Evolutionary conservation across 2,888 invertebrate genomes (phyloP).

Genomic region (Rhorus exstirpatorius): DNA sequence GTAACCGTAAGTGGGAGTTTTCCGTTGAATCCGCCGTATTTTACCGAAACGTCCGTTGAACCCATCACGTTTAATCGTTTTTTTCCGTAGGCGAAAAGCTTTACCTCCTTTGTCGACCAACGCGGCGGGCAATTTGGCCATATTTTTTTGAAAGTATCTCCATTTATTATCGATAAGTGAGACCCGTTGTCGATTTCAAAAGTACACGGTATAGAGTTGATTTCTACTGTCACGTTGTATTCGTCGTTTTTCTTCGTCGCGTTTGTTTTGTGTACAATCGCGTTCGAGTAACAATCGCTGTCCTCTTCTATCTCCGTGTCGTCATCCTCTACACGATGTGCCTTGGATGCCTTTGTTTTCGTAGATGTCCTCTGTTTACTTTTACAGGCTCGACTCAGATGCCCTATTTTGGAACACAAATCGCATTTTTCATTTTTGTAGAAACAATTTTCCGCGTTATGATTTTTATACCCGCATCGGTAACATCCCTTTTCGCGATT

Average conservation of each 20-base stretch:
- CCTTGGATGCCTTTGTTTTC: not conserved
- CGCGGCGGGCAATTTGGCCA: constrained; percentile 25
- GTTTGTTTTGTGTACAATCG: constrained; percentile 15
- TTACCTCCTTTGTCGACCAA: constrained; percentile 19
- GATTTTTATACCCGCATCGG: constrained; percentile 51
- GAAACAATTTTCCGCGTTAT: constrained; percentile 39
- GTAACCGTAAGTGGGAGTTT: constrained; percentile 26
- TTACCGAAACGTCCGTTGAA: constrained; percentile 19
- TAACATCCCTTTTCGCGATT: constrained; percentile 31
- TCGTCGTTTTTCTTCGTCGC: constrained; percentile 22
- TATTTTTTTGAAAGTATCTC: constrained; percentile 28
- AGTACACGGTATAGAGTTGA: constrained; percentile 5
- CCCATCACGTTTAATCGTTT: constrained; percentile 16
- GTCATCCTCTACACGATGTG: constrained; percentile 12
- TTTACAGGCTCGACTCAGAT: constrained; percentile 26
- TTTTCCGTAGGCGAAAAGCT: constrained; percentile 34
- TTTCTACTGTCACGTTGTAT: constrained; percentile 38
- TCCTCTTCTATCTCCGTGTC: constrained; percentile 6
- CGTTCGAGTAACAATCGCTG: constrained; percentile 21
- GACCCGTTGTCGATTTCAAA: constrained; percentile 51
- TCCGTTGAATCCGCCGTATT: constrained; percentile 18
- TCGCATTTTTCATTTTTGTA: constrained; percentile 52
- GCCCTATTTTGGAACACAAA: constrained; percentile 33
- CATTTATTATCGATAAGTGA: constrained; percentile 34
- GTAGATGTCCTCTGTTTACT: constrained; percentile 1